Percentiles rank a stretch among this genome's conserved stretches.
Conservation (phyloP, 2,113 vertebrate genomes). For the Columbina picui region DNA sequence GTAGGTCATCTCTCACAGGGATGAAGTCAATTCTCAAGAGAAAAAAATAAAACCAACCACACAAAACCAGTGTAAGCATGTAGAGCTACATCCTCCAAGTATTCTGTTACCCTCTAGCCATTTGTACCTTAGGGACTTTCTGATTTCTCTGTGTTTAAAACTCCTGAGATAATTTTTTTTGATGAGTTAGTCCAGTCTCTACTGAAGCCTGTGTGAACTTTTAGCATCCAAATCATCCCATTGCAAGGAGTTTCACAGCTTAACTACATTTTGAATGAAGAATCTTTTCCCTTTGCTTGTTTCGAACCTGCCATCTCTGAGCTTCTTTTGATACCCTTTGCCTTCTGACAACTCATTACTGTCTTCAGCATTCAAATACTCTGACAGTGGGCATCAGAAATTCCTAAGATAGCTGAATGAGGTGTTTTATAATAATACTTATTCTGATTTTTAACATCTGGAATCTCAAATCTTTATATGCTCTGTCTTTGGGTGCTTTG, state of each 20-base stretch:
- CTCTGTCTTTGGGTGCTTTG: not conserved
- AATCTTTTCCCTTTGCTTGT: not conserved
- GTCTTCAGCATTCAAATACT: not conserved
- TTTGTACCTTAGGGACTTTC: not conserved
- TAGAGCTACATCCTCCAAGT: not conserved
- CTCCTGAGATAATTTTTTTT: not conserved
- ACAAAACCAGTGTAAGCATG: not conserved
- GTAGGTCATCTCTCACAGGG: not conserved
- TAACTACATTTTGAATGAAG: not conserved
- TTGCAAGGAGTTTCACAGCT: not conserved
- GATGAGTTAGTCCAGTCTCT: not conserved
- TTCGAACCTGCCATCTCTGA: not conserved
- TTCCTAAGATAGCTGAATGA: not conserved
- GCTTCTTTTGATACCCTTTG: not conserved
- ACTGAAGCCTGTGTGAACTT: not conserved
- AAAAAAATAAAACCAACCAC: not conserved
- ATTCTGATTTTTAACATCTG: constrained; percentile 49
- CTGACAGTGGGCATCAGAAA: not conserved
- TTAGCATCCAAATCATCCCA: not conserved
- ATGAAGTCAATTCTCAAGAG: not conserved
- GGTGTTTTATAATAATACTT: constrained; percentile 10
- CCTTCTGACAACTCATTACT: constrained; percentile 7
- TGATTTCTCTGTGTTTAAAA: not conserved
- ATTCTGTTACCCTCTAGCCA: not conserved
- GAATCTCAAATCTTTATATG: not conserved